phyloP scores from a whole-genome alignment of 2,797 vertebrate species.

The Chaenodraco wilsoni region DNA sequence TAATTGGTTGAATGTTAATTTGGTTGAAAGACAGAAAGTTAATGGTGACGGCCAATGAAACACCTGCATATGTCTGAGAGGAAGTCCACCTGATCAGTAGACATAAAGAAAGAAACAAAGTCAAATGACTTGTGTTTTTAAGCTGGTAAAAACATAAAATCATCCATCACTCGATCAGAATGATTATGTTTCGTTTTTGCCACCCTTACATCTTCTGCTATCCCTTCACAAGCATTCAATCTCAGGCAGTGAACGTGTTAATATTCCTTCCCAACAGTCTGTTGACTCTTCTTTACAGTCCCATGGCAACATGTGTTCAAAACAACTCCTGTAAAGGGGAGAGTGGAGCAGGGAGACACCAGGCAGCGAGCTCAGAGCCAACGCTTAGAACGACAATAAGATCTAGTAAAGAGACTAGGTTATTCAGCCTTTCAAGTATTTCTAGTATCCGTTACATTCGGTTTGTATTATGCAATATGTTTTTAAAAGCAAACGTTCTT shows the following conservation, averaged over 20 bases:
- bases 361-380: slow-evolving; percentile 21
- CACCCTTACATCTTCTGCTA: slow-evolving; percentile 1
- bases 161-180: slow-evolving; percentile 28
- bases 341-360: slow-evolving; percentile 35
- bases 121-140: slow-evolving; percentile 10
- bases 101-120: slow-evolving; percentile 19
- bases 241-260: slow-evolving; percentile 26
- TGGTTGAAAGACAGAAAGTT: slow-evolving; percentile 47
- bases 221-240: slow-evolving; percentile 1
- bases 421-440: background rate
- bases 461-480: slow-evolving; percentile 2
- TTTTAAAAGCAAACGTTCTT: slow-evolving; percentile 4
- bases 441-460: background rate
- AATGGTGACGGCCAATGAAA: slow-evolving; percentile 39
- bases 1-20: slow-evolving; percentile 46
- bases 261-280: slow-evolving; percentile 25
- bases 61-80: slow-evolving; percentile 27
- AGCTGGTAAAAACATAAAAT: slow-evolving; percentile 34
- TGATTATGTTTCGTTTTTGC: slow-evolving; percentile 23
- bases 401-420: slow-evolving; percentile 6
- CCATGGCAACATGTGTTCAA: slow-evolving; percentile 56
- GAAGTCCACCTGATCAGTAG: slow-evolving; percentile 5
- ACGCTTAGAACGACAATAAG: slow-evolving; percentile 10
- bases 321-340: slow-evolving; percentile 48
- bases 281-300: slow-evolving; percentile 55